Percentiles rank a stretch among this genome's conserved stretches.
These are phyloP conservation scores for Pseudomyrmex sp. DNA, from an alignment of 1,140 invertebrate species.

Conservation along the genomic window DNA sequence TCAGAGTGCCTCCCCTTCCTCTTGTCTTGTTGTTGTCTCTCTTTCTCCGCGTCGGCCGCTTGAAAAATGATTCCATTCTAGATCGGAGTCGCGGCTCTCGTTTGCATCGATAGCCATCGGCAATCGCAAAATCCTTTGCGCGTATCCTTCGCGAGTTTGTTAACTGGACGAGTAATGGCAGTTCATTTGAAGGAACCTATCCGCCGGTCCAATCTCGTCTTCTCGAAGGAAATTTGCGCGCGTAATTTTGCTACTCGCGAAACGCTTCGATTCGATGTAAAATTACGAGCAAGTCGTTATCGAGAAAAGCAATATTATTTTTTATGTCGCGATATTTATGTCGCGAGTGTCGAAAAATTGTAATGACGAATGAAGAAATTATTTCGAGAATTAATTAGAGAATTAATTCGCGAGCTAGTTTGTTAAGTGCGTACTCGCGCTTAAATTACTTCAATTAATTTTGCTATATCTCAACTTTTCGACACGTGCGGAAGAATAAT, in stretches of 20 bases:
- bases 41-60: constrained; percentile 19
- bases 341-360: neutral
- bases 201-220: constrained; percentile 19
- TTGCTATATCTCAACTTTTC: neutral
- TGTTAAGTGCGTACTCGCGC: neutral
- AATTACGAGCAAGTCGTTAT: constrained; percentile 19
- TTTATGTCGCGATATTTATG: neutral
- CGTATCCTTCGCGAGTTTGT: constrained; percentile 46
- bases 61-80: constrained; percentile 62
- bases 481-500: constrained; percentile 17
- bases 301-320: neutral
- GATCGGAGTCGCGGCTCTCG: constrained; percentile 53
- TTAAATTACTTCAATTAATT: constrained; percentile 29
- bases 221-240: constrained; percentile 16
- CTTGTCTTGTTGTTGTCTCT: neutral
- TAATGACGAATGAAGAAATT: neutral
- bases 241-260: neutral
- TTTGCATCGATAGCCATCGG: constrained; percentile 47
- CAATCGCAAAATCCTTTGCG: constrained; percentile 46
- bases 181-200: constrained; percentile 1
- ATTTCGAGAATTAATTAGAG: neutral
- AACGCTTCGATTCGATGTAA: neutral
- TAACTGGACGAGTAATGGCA: constrained; percentile 51
- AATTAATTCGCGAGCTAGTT: constrained; percentile 20
- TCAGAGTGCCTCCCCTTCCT: constrained; percentile 35